These are phyloP conservation scores for Dendrolimus pini DNA, from an alignment of 2,888 invertebrate genomes.

Conservation along the genomic window DNA sequence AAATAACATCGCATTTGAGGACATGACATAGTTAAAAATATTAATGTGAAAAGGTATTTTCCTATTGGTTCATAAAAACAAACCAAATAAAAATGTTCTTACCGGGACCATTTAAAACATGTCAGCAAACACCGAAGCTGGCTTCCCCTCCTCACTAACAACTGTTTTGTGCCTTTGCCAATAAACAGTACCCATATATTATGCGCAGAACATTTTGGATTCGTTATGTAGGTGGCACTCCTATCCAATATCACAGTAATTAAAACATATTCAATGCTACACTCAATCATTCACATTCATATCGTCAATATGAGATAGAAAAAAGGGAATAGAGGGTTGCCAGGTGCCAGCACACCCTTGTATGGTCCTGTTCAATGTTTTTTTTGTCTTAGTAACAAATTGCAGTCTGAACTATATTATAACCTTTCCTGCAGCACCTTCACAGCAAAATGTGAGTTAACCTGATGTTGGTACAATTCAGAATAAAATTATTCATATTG, in stretches of 20 bases:
- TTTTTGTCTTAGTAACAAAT: too few relatives aligned
- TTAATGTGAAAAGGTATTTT: conserved; percentile 75
- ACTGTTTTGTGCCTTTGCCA: conserved; percentile 59
- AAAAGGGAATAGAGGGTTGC: neutral
- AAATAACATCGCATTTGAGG: conserved; percentile 67
- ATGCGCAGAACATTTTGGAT: conserved; percentile 31
- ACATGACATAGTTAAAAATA: conserved; percentile 77
- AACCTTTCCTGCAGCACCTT: too few relatives aligned
- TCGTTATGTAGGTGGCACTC: conserved; percentile 46
- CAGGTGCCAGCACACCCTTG: too few relatives aligned
- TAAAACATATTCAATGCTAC: conserved; percentile 50
- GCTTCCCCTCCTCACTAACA: conserved; percentile 61
- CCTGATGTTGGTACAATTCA: too few relatives aligned
- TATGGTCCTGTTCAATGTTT: neutral
- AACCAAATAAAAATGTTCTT: conserved; percentile 54
- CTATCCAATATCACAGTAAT: conserved; percentile 69
- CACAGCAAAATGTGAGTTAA: too few relatives aligned
- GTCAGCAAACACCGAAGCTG: conserved; percentile 69
- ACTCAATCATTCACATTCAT: conserved; percentile 41
- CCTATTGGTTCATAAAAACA: conserved; percentile 65
- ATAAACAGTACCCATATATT: conserved; percentile 29
- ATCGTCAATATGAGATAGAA: neutral
- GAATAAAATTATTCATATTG: too few relatives aligned
- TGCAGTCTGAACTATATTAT: too few relatives aligned
- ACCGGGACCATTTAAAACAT: conserved; percentile 57